Conservation (phyloP, 2,888 invertebrate genomes). For the Homarus gammarus region DNA sequence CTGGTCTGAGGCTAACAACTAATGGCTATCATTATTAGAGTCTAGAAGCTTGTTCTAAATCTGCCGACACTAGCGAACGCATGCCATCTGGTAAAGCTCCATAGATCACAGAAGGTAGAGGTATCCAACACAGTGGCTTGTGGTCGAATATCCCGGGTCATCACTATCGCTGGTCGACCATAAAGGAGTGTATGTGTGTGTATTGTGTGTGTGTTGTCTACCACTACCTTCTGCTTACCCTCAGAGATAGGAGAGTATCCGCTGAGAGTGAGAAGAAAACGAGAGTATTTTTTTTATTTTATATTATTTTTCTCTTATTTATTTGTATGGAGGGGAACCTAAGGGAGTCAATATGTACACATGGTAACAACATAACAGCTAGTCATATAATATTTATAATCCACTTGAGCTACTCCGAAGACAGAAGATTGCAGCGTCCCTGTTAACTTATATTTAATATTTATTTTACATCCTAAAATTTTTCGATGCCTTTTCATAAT, state of each 20-base stretch:
- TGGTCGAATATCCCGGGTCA: neutral
- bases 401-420: conserved; percentile 58
- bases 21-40: conserved; percentile 34
- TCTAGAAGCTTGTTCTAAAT: conserved; percentile 38
- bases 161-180: neutral
- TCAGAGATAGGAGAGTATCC: conserved; percentile 16
- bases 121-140: neutral
- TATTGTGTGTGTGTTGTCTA: neutral
- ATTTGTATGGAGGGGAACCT: conserved; percentile 29
- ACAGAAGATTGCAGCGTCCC: conserved; percentile 55
- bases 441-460: conserved; percentile 12
- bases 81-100: conserved; percentile 31
- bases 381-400: conserved; percentile 43
- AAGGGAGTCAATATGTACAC: conserved; percentile 52
- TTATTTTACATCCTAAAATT: conserved; percentile 14
- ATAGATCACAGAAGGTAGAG: neutral
- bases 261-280: conserved; percentile 3
- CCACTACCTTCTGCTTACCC: neutral
- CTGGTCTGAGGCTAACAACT: conserved; percentile 27
- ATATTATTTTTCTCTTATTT: neutral
- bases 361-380: conserved; percentile 64
- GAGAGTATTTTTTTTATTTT: neutral
- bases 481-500: conserved; percentile 51
- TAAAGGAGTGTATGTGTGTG: neutral
- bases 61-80: conserved; percentile 27